Base-by-base conservation (phyloP, 2,888 invertebrate species). In the Melinopterus prodromus region DNA sequence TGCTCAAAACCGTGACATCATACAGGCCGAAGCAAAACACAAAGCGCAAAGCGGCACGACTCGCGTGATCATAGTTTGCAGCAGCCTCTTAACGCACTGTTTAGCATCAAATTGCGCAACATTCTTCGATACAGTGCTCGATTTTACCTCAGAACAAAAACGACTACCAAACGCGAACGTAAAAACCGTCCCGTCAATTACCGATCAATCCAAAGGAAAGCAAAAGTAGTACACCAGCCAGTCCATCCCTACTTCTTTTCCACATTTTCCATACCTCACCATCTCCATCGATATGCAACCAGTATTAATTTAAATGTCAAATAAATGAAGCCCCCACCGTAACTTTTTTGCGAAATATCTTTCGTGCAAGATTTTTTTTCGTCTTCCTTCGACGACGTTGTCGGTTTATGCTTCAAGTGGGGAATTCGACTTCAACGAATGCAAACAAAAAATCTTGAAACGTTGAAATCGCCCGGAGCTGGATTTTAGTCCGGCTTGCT, bases 61-160 rank as follows among this genome's bases (percentile, higher is more conserved):
- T 53, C 53, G 53, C 53, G 53, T 53, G 53, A 7, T 53, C 12
- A 12, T 53, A 7, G 53, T 53, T 53, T 53, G 12, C 53, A 53
- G 53, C 53, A 53, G 53, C 7, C 53, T 53, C 53, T 53, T 53
- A 53, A 53, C 53, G 53, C 53, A 53, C 53, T 53, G 53, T 53
- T 53, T 53, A 53, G 53, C 53, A 12, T 53, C 53, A 12, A 53
- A 53, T 53, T 53, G 53, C 53, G 53, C 53, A 53, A 53, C 53
- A 53, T 9, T 7, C 53, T 53, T 53, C 53, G 53, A 53, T 53
- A 53, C 53, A 53, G 53, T 12, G 12, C 53, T 4, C 53, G 12
- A 53, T 53, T 53, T 53, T 53, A 53, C 53, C 53, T 53, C 53
- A 53, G 53, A 53, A 53, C 53, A 53, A 53, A 53, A 53, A 53